phyloP scores from a whole-genome alignment of 2,797 vertebrate species.

The Myotis planiceps region DNA sequence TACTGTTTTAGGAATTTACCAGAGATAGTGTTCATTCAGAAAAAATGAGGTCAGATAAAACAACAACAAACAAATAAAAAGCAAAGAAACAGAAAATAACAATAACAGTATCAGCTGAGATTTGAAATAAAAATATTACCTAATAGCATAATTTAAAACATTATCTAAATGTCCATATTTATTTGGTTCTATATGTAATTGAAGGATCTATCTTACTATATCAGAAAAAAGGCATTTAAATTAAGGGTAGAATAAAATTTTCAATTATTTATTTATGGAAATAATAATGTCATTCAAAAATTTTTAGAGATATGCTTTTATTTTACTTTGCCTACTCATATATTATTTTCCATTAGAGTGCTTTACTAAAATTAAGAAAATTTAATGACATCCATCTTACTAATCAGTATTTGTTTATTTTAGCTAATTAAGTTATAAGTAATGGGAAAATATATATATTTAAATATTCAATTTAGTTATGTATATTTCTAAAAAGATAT shows the following conservation, averaged over 20 bases:
- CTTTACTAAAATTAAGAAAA: slow-evolving; percentile 46
- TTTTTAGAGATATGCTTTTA: not conserved
- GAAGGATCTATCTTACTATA: not conserved
- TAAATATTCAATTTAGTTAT: slow-evolving; percentile 6
- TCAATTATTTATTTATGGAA: not conserved
- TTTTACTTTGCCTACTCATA: not conserved
- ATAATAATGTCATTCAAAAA: not conserved
- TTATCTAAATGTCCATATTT: not conserved
- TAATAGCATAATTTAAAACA: not conserved
- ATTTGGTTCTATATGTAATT: not conserved
- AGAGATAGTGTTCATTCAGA: not conserved
- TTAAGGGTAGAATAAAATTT: not conserved
- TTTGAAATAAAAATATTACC: slow-evolving; percentile 26
- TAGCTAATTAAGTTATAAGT: not conserved
- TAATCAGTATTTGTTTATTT: not conserved
- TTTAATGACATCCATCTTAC: not conserved
- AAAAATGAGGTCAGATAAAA: not conserved
- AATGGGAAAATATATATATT: not conserved
- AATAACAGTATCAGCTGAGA: not conserved
- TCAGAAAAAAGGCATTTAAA: not conserved
- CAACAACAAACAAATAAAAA: not conserved
- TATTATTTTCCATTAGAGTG: not conserved
- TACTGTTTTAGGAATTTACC: not conserved
- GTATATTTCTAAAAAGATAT: not conserved
- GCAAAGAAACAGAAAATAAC: not conserved